These are phyloP conservation scores for Agrotis exclamationis DNA, from an alignment of 2,888 invertebrate genomes.

Conservation along the genomic window DNA sequence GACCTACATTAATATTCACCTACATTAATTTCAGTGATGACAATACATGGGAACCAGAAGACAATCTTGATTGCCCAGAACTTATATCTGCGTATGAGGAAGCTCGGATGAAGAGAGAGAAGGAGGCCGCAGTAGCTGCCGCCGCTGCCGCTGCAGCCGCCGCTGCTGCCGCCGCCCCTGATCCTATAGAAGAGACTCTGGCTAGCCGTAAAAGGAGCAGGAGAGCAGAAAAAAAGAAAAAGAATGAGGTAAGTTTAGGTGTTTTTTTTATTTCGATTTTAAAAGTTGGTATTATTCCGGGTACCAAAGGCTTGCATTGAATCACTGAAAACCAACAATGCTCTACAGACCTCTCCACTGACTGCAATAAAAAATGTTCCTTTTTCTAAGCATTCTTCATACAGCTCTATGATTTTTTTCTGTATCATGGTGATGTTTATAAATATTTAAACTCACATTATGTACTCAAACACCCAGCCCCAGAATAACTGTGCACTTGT, in stretches of 20 bases:
- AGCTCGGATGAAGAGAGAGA: conserved; percentile 87
- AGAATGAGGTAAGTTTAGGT: conserved; percentile 67
- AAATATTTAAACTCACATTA: too few relatives aligned
- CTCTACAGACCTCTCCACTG: too few relatives aligned
- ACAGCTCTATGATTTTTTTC: too few relatives aligned
- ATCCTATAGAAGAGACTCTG: conserved; percentile 75
- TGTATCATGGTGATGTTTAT: too few relatives aligned
- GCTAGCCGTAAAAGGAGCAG: conserved; percentile 78
- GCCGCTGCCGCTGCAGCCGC: conserved; percentile 58
- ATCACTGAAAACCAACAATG: too few relatives aligned
- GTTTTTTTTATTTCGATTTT: too few relatives aligned
- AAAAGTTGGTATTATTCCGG: too few relatives aligned
- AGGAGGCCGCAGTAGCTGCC: conserved; percentile 70
- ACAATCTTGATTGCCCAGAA: conserved; percentile 95
- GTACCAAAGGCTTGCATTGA: too few relatives aligned
- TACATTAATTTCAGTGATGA: conserved; percentile 91
- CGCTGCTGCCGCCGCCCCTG: conserved; percentile 56
- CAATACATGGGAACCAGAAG: conserved; percentile 96
- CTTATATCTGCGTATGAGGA: conserved; percentile 94
- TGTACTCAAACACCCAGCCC: too few relatives aligned
- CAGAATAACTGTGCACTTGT: too few relatives aligned
- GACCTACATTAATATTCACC: neutral
- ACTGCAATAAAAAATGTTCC: too few relatives aligned
- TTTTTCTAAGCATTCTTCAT: too few relatives aligned
- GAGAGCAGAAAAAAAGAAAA: conserved; percentile 80